phyloP scores from a whole-genome alignment of 1,140 invertebrate genomes.

The Gyrodactylus bullatarudis region DNA sequence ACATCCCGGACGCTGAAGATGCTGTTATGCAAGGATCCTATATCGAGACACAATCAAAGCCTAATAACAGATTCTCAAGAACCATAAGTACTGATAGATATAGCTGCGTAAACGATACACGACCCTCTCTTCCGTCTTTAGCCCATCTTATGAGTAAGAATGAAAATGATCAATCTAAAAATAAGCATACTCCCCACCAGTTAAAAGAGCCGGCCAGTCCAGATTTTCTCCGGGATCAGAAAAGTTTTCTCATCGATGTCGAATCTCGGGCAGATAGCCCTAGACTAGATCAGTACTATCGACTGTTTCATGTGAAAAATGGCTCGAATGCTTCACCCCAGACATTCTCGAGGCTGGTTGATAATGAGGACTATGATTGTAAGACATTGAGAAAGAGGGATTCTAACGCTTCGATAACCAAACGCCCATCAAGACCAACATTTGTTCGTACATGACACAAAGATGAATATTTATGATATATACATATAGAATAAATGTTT shows the following conservation, averaged over 20 bases:
- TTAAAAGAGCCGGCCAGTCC: not conserved
- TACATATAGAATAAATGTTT: no score
- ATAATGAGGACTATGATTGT: not conserved
- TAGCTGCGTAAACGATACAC: not conserved
- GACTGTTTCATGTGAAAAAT: not conserved
- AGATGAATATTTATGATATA: no score
- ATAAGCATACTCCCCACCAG: not conserved
- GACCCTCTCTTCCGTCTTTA: not conserved
- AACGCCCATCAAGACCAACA: not conserved
- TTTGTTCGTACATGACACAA: not conserved
- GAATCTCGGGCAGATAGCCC: not conserved
- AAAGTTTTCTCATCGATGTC: not conserved
- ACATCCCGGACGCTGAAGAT: not conserved
- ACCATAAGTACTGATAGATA: not conserved
- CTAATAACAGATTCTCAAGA: no score
- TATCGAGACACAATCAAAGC: not conserved
- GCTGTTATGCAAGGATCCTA: not conserved
- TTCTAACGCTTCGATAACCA: not conserved
- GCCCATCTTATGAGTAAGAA: not conserved
- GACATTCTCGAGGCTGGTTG: not conserved
- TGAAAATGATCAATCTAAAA: no score
- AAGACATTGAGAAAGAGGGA: not conserved
- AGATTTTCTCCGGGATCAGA: not conserved
- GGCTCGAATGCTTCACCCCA: not conserved
- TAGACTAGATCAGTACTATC: not conserved